These are phyloP conservation scores for Serrognathus titanus DNA, from an alignment of 2,888 invertebrate genomes.

Conservation along the genomic window DNA sequence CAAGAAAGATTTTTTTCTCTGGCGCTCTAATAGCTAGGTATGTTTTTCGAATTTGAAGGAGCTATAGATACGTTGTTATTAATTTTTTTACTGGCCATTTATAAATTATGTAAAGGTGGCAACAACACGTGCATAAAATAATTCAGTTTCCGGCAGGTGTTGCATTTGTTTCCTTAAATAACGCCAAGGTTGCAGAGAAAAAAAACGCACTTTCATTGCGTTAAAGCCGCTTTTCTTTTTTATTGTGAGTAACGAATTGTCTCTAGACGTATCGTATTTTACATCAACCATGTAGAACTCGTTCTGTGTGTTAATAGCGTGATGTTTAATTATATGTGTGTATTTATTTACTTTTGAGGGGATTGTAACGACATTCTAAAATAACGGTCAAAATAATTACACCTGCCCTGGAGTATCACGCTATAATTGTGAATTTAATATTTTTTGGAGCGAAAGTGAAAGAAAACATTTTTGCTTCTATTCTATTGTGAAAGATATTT, in stretches of 20 bases:
- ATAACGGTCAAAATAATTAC: background rate
- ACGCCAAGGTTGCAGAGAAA: slow-evolving; percentile 13
- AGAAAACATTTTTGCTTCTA: no score
- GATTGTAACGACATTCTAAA: no score
- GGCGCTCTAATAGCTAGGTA: no score
- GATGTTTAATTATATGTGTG: background rate
- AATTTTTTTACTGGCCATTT: background rate
- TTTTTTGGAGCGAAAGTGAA: no score
- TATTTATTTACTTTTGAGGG: background rate
- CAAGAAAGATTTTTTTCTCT: no score
- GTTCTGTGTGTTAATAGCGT: background rate
- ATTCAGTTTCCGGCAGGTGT: slow-evolving; percentile 18
- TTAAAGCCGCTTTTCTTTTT: no score
- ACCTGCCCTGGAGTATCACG: slow-evolving; percentile 5
- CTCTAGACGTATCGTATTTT: no score
- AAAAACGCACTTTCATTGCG: background rate
- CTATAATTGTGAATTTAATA: no score
- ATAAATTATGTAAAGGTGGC: background rate
- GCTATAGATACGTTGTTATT: background rate
- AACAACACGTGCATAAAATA: slow-evolving; percentile 6
- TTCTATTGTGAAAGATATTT: no score
- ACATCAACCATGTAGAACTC: slow-evolving; percentile 6
- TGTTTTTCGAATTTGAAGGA: no score
- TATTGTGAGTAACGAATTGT: slow-evolving; percentile 3
- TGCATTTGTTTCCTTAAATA: slow-evolving; percentile 14